Conservation (phyloP, 2,888 invertebrate genomes). For the Pediacus dermestoides region DNA sequence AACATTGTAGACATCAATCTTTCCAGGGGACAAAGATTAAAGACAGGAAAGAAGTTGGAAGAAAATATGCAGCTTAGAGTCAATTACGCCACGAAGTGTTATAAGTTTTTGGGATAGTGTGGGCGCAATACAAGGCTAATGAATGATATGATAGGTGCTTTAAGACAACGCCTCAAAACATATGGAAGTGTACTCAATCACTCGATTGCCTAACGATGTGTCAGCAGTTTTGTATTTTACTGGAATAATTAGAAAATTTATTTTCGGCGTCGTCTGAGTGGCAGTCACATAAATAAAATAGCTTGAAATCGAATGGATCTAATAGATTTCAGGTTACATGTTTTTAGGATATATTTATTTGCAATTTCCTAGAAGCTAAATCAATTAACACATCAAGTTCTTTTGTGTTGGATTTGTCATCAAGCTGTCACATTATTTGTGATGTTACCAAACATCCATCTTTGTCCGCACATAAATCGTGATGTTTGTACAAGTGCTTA, state of each 20-base stretch:
- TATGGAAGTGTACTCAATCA: background rate
- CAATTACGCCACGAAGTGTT: background rate
- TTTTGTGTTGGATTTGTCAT: no score
- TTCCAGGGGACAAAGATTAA: conserved; percentile 1
- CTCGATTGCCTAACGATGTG: background rate
- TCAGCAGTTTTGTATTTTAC: conserved; percentile 1
- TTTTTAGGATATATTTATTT: no score
- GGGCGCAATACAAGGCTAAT: conserved; percentile 3
- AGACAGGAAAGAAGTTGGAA: background rate
- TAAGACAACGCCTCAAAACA: background rate
- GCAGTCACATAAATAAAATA: no score
- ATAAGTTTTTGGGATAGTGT: background rate
- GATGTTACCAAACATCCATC: no score
- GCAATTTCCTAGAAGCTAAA: no score
- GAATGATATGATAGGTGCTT: conserved; percentile 2
- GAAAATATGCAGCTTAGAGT: background rate
- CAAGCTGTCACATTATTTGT: no score
- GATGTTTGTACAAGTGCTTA: no score
- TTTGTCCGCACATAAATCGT: no score
- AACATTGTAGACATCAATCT: conserved; percentile 1
- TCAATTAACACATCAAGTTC: no score
- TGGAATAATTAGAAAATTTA: background rate
- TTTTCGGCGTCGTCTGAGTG: no score
- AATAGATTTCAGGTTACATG: no score
- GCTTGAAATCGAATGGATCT: no score